Base-by-base conservation (phyloP, 2,113 vertebrate species). In the Micronisus gabar region DNA sequence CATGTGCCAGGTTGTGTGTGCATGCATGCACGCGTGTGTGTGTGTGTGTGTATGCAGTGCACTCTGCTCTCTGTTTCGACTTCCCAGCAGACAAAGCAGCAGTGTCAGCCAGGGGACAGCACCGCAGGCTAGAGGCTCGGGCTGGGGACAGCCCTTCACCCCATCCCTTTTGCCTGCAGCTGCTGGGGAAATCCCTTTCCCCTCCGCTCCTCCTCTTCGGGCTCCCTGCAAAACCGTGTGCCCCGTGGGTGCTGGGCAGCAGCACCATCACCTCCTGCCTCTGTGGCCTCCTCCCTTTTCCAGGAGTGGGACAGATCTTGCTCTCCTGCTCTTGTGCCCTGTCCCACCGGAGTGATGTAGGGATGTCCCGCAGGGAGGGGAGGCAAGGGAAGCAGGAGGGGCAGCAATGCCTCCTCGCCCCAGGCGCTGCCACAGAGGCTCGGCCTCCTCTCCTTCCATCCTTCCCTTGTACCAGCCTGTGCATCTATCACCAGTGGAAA, bases 291-390 rank as follows among this genome's bases (percentile, higher is more conserved):
- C 83, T 87, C 65, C 17, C 13, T 23, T 40, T 48, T 70, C 48
- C 47, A 21, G 61, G 30, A 66, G 45, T 1, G 63, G 55, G 81
- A 40, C 11, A 5, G 86, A 68, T 61, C 56, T 41, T 75, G 56
- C 43, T 63, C 13, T 58, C n/a, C 30, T 67, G n/a, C 22, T 25
- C 41, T 70, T 4, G 29, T 63, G 43, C 20, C 29, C 53, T 6
- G 0, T 26, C 63, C n/a, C 52, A 21, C n/a, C 2, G 0, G 26
- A 26, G 40, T 1, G 3, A 48, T 3, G 50, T 1, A 0, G 40
- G 48, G 45, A 19, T 61, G 30, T 23, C 41, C 38, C 0, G 0
- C 21, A 27, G 52, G 21, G 55, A 74, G n/a, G 6, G 34, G 11
- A 36, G 32, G 16, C 48, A 74, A 53, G 32, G 1, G 1, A 8